A percentile compares a stretch with the other conserved stretches of the same genome.
phyloP scores from a whole-genome alignment of 2,113 vertebrate species.

The Pelecanoides urinatrix region DNA sequence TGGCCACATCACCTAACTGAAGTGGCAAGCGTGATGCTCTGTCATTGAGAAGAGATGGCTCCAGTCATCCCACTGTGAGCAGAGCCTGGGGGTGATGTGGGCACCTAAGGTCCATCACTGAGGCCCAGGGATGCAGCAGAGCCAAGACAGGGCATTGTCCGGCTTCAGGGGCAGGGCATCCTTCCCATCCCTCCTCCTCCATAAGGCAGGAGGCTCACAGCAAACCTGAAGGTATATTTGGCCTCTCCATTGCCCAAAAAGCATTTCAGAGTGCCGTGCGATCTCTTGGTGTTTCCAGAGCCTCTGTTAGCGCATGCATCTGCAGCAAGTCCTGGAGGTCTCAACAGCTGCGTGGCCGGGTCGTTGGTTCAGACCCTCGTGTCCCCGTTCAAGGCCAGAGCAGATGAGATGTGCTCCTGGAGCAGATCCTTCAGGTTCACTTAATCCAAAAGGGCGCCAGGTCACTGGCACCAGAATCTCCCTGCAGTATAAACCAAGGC shows the following conservation, averaged over 20 bases:
- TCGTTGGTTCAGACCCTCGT: background rate
- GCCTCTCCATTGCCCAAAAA: background rate
- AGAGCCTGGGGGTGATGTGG: background rate
- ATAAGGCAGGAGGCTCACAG: background rate
- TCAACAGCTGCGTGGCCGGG: fast-evolving
- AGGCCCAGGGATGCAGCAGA: background rate
- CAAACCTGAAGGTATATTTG: background rate
- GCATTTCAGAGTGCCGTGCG: background rate
- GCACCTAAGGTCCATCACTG: background rate
- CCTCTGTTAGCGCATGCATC: background rate
- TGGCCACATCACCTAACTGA: background rate
- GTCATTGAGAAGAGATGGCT: background rate
- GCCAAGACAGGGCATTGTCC: background rate
- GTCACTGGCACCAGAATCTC: background rate
- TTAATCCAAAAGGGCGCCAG: background rate
- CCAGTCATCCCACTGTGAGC: background rate
- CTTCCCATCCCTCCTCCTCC: background rate
- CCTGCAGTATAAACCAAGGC: fast-evolving
- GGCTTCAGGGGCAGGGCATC: background rate
- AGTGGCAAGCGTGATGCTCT: background rate
- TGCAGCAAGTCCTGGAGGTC: background rate
- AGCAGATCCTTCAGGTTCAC: background rate
- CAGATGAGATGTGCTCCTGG: background rate
- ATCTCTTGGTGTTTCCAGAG: background rate
- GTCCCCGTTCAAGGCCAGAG: background rate